These are phyloP conservation scores for Pardosa pseudoannulata DNA, from an alignment of 2,888 invertebrate genomes.

Conservation along the genomic window DNA sequence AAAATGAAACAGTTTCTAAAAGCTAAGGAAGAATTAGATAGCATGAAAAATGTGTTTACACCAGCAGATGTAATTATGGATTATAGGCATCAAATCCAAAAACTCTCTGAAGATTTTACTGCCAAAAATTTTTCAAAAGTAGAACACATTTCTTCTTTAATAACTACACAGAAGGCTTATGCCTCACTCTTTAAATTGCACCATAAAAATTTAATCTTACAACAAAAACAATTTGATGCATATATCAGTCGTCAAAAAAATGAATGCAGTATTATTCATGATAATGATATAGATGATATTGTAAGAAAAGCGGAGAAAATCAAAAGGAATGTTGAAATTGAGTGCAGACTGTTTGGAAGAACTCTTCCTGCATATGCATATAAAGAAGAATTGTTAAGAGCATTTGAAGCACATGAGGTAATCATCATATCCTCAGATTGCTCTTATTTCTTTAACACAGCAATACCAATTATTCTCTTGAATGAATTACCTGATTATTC, in stretches of 20 bases:
- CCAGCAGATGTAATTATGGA: not conserved
- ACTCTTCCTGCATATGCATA: constrained; percentile 48
- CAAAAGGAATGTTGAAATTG: not conserved
- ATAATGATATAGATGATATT: constrained; percentile 4
- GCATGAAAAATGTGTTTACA: not conserved
- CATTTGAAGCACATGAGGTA: constrained; percentile 23
- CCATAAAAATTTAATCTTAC: not conserved
- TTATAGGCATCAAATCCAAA: not conserved
- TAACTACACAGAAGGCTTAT: not conserved
- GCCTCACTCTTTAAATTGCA: not conserved
- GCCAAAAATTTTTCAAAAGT: not conserved
- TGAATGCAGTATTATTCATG: not conserved
- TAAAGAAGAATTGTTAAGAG: not conserved
- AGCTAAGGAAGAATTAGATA: not conserved
- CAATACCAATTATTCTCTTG: constrained; percentile 31
- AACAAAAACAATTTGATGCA: not conserved
- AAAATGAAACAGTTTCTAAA: too few relatives aligned
- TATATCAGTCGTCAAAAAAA: not conserved
- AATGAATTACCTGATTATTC: not conserved
- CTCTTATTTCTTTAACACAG: constrained; percentile 26
- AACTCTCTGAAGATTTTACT: not conserved
- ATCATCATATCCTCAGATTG: constrained; percentile 25
- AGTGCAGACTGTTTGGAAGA: constrained; percentile 40
- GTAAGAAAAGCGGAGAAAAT: constrained; percentile 18
- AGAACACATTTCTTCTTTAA: not conserved